Evolutionary conservation across 2,888 invertebrate genomes (phyloP).

Genomic region (Scaeva pyrastri): DNA sequence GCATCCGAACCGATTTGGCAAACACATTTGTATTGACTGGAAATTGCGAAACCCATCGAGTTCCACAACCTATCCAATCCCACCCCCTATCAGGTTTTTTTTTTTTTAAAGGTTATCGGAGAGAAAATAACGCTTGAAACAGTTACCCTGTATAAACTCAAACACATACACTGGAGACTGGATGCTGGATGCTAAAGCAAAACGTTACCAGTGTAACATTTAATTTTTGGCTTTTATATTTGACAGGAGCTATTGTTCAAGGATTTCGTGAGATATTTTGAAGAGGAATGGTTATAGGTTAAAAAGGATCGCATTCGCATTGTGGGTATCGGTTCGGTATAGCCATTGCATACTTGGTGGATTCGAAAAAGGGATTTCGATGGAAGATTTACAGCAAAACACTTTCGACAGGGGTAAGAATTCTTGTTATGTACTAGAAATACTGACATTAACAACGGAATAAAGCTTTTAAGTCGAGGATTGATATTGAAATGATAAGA

Average conservation of each 20-base stretch:
- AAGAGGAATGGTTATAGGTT: constrained; percentile 11
- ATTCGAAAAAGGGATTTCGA: constrained; percentile 52
- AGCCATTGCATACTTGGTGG: constrained; percentile 5
- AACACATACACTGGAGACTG: neutral
- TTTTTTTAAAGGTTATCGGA: neutral
- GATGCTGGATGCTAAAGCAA: neutral
- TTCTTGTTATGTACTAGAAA: constrained; percentile 26
- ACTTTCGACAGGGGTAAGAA: constrained; percentile 27
- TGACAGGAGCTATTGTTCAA: constrained; percentile 70
- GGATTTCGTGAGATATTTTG: constrained; percentile 60
- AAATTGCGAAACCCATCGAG: constrained; percentile 33
- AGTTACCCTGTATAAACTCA: neutral
- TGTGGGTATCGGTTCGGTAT: no score
- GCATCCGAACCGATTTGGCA: constrained; percentile 72
- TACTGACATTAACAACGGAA: constrained; percentile 10
- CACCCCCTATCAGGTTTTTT: neutral
- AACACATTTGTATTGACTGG: constrained; percentile 70
- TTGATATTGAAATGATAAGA: constrained; percentile 26
- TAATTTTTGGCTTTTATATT: constrained; percentile 67
- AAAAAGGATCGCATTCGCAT: no score
- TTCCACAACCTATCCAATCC: no score
- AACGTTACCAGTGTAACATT: constrained; percentile 52
- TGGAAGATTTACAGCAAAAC: constrained; percentile 59
- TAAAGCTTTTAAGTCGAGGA: constrained; percentile 33
- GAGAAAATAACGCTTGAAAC: neutral